These are phyloP conservation scores for Rhadina sibilatrix DNA, from an alignment of 2,113 vertebrate species.

Conservation along the genomic window DNA sequence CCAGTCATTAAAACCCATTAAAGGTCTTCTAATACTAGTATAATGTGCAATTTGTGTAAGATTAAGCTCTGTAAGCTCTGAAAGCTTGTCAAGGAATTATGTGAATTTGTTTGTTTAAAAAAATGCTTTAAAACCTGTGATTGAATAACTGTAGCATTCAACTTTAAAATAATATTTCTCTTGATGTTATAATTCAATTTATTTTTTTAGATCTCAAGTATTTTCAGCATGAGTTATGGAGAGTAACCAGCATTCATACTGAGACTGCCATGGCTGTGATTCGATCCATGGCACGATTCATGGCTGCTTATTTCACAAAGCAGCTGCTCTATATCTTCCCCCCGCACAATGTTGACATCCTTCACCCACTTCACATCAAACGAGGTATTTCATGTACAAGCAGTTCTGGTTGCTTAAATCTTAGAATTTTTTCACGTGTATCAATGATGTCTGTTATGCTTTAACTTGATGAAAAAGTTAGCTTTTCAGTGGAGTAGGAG, in stretches of 20 bases:
- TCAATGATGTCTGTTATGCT: background rate
- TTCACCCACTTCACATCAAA: conserved; percentile 83
- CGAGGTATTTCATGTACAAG: conserved; percentile 68
- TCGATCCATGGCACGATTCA: conserved; percentile 89
- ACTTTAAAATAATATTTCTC: background rate
- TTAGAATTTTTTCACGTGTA: accelerated
- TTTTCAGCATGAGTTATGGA: conserved; percentile 47
- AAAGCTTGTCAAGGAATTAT: background rate
- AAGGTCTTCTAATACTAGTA: background rate
- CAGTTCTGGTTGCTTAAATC: background rate
- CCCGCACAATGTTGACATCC: conserved; percentile 81
- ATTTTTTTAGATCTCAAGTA: conserved; percentile 33
- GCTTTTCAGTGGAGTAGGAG: background rate
- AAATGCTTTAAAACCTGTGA: background rate
- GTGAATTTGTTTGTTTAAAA: background rate
- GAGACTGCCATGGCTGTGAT: conserved; percentile 81
- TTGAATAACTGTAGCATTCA: background rate
- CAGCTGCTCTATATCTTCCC: conserved; percentile 83
- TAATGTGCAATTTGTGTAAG: background rate
- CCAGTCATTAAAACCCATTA: background rate
- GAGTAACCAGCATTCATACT: conserved; percentile 58
- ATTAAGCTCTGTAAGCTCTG: background rate
- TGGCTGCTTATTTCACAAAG: conserved; percentile 94
- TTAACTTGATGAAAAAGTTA: background rate
- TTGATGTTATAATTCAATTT: background rate